Evolutionary conservation across 2,113 vertebrate species (phyloP), one percentile per base, ranked within the genome.

Genomic region (Hepsetus odoe): DNA sequence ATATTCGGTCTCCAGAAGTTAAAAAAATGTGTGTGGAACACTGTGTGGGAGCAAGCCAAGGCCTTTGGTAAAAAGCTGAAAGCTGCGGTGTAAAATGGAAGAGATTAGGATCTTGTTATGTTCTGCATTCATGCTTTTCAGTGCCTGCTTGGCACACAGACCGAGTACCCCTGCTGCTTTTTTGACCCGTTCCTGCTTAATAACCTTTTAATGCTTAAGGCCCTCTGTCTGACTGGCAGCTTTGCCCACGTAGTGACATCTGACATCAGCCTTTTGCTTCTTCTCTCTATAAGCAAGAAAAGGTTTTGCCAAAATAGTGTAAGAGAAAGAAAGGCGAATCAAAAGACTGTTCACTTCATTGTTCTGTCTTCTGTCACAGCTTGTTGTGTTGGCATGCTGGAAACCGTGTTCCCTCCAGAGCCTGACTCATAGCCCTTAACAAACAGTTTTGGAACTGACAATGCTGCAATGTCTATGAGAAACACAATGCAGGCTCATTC

Each of bases 121-220:
- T 26, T 71, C 74, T 70, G 69, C 38, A 77, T 83, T 82, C 74
- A n/a, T 81, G 80, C 44, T 79, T 77, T 87, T 80, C 78, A 77
- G 44, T 72, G 32, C n/a, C 33, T 42, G 46, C 59, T 67, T 51
- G 61, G 46, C 70, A 59, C 64, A 65, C 13, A 66, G 30, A 12
- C 18, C 18, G 18, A 42, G n/a, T 16, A 33, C 58, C 65, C 76
- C 72, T 61, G 76, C 73, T 74, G 67, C 74, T 73, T 72, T n/a
- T 64, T 28, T 40, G 67, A 44, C 42, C 82, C 20, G 46, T 24
- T 66, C 55, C 53, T 70, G 38, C 67, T 24, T 35, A 30, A 44
- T 8, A 66, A 65, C 35, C 13, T 16, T n/a, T 58, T 68, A 44
- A 5, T 42, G 35, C 18, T 14, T 26, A 16, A 68, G 65, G 16